phyloP scores from a whole-genome alignment of 2,888 invertebrate genomes.

The Synanthedon vespiformis region DNA sequence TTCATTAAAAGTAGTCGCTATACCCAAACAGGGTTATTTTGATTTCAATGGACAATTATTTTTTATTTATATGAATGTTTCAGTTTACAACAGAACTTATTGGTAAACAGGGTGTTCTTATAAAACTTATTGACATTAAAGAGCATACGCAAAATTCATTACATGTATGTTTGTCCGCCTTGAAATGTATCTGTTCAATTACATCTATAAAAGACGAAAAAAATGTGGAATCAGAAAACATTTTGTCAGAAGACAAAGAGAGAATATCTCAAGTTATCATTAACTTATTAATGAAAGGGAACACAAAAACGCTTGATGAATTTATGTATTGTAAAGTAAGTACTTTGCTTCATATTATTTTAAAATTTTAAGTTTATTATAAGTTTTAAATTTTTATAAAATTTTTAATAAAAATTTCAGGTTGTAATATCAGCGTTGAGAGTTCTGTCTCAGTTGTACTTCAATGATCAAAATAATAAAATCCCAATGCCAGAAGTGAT shows the following conservation, averaged over 20 bases:
- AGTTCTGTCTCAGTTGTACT: constrained; percentile 49
- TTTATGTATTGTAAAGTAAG: constrained; percentile 63
- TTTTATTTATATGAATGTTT: constrained; percentile 7
- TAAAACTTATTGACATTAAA: constrained; percentile 34
- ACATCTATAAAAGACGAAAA: constrained; percentile 30
- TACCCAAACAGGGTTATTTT: no score
- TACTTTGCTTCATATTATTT: constrained; percentile 1
- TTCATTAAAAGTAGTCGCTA: no score
- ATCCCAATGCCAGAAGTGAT: constrained; percentile 62
- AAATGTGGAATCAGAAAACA: constrained; percentile 13
- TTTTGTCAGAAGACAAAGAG: constrained; percentile 31
- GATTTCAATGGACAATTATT: no score
- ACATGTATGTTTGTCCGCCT: constrained; percentile 37
- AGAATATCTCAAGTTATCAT: constrained; percentile 45
- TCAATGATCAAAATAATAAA: constrained; percentile 34
- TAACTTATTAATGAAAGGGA: constrained; percentile 42
- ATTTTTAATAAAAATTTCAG: constrained; percentile 32
- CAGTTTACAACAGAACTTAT: constrained; percentile 49
- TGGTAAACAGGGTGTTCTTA: constrained; percentile 39
- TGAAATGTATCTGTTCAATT: constrained; percentile 43
- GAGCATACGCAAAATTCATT: constrained; percentile 24
- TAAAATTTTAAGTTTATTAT: neutral
- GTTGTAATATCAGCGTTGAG: constrained; percentile 57
- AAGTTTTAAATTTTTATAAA: constrained; percentile 1
- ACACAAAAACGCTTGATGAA: constrained; percentile 43